Evolutionary conservation across 1,140 invertebrate species (phyloP), one percentile per base, ranked within the genome.

Genomic region (Atopsyche davidsoni): DNA sequence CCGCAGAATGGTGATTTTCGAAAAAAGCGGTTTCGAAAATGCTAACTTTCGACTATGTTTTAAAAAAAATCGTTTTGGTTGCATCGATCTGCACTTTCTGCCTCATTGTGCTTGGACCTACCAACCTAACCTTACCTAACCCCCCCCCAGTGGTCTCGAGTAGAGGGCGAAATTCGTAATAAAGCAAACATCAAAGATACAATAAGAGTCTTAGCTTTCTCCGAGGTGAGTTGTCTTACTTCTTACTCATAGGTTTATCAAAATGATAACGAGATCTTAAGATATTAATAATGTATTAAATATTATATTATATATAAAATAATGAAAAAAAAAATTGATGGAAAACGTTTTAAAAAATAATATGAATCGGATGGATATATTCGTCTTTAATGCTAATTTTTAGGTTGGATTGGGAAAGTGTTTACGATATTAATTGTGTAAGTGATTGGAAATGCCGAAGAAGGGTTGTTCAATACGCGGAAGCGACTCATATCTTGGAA

Each of bases 351-450:
- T 28, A 28, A 31, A 31, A 44, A 31, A 28, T 16, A 44, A 46
- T 46, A 36, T 23, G 16, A 36, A 19, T 6, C n/a, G n/a, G 9
- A 39, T 18, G 10, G 4, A 18, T 10, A 19, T 22, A 40, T 13
- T 40, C 19, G 24, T 13, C 3, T 40, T 40, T 40, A 18, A 13
- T 10, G 11, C 38, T 22, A 21, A 22, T 25, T 14, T 25, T 24
- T 40, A 21, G 38, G 17, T 43, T 28, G n/a, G 41, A 43, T 31
- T 40, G 18, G 16, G 19, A 11, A 41, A 36, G 44, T 46, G 44
- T 46, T 22, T 46, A 35, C 40, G 46, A 48, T 48, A 48, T 28
- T 48, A 48, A 40, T 25, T 48, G 18, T 48, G 13, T 48, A 47
- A 48, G 46, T 13, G 36, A 48, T n/a, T 17, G 36, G 18, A 22